Base-by-base conservation (phyloP, 2,113 vertebrate genomes). In the Genyomyrus donnyi region DNA sequence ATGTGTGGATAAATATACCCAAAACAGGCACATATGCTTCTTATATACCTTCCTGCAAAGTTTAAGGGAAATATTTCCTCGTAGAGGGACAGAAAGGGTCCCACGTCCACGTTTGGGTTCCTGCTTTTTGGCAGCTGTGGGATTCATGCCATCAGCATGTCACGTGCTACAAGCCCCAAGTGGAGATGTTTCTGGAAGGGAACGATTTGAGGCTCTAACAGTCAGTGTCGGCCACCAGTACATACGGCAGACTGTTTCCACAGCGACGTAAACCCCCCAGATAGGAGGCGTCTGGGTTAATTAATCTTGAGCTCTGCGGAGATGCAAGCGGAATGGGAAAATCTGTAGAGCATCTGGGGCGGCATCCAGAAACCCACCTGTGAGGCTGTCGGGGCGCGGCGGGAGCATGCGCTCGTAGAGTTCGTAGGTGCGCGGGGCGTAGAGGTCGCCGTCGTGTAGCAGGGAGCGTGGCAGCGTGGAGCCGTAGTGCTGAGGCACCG, bases 371-470 rank as follows among this genome's bases (percentile, higher is more conserved):
- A 11, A 66, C 89, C 24, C 5, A 89, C 98, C 98, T 93, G 98
- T 96, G 90, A 99, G 96, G 96, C 97, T 98, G 50, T 98, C 97
- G 8, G 98, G 98, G 58, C 98, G 95, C 0, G 97, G 95, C 58
- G 96, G 97, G 21, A 97, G 95, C 97, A 98, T 98, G 92, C 97
- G 97, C 94, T 99, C 98, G 0, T 98, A 99, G 90, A 98, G 94
- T 0, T 99, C 97, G 0, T 97, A 98, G 86, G 96, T 96, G 92
- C 97, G 98, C 89, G 95, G 95, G 50, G 97, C 96, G 0, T 97
- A 99, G 15, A 95, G 97, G 3, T 98, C 97, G 0, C 96, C 35
- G 86, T 96, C 97, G 2, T 97, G 95, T 89, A 93, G 95, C 86
- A 97, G 1, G 0, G 97, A 93, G 90, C 96, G 97, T 45, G 97